Percentiles rank a stretch among this genome's conserved stretches.
Conservation (phyloP, 2,797 vertebrate species). For the Triplophysa yarkandensis region DNA sequence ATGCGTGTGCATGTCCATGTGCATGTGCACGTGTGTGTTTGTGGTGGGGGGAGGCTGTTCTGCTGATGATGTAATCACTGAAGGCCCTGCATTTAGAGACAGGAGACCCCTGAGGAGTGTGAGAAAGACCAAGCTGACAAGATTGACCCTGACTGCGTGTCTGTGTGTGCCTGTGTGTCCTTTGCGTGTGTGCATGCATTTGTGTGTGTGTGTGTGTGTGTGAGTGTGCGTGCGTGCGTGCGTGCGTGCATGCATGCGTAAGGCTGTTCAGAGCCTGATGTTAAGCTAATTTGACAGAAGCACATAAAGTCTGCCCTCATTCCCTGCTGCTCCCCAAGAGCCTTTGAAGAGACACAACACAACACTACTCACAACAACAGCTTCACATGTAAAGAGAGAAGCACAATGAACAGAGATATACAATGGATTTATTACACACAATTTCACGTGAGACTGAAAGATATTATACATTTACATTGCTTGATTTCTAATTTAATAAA, state of each 20-base stretch:
- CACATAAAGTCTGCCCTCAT: slow-evolving; percentile 84
- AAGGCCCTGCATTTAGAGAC: slow-evolving; percentile 74
- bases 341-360: slow-evolving; percentile 73
- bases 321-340: slow-evolving; percentile 74
- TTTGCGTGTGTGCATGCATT: background rate
- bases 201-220: slow-evolving; percentile 63
- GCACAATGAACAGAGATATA: background rate
- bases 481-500: too few relatives aligned
- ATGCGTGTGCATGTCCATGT: too few relatives aligned
- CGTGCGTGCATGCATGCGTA: background rate
- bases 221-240: slow-evolving; percentile 25
- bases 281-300: slow-evolving; percentile 81
- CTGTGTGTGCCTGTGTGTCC: slow-evolving; percentile 67
- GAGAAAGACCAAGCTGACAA: slow-evolving; percentile 76
- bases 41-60: slow-evolving; percentile 57
- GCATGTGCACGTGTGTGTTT: background rate
- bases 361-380: background rate
- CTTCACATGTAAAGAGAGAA: background rate
- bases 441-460: too few relatives aligned
- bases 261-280: slow-evolving; percentile 64
- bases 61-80: slow-evolving; percentile 76
- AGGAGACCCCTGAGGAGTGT: slow-evolving; percentile 73
- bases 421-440: background rate
- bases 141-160: slow-evolving; percentile 76
- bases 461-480: too few relatives aligned